These are phyloP conservation scores for Ectemnius continuus DNA, from an alignment of 2,888 invertebrate species.

Conservation along the genomic window DNA sequence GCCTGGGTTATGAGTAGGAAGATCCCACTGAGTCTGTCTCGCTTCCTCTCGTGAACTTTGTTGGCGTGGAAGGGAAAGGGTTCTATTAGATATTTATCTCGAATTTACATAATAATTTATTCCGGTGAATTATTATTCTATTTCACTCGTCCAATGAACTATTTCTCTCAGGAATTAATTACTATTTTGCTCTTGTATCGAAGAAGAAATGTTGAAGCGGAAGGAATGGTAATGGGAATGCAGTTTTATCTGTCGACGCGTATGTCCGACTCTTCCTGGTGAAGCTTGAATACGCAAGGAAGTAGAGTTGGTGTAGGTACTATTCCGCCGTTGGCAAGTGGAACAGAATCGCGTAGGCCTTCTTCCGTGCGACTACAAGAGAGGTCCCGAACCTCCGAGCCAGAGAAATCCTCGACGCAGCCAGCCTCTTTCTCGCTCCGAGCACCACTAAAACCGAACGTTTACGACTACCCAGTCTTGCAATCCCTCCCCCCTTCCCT, in stretches of 20 bases:
- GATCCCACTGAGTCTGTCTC: no score
- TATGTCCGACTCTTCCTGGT: no score
- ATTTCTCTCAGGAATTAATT: no score
- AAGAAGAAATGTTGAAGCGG: no score
- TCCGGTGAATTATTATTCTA: not conserved
- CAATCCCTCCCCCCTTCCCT: slow-evolving; percentile 42
- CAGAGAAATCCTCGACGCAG: slow-evolving; percentile 19
- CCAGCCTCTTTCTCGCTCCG: slow-evolving; percentile 19
- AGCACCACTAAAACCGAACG: slow-evolving; percentile 63
- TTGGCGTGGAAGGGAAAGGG: no score
- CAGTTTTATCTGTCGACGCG: no score
- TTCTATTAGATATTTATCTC: no score
- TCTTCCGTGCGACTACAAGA: slow-evolving; percentile 12
- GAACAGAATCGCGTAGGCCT: slow-evolving; percentile 28
- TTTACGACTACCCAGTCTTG: slow-evolving; percentile 59
- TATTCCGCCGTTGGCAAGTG: slow-evolving; percentile 7
- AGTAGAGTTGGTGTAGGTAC: not conserved
- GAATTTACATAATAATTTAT: no score
- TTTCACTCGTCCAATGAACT: not conserved
- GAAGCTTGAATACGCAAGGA: no score
- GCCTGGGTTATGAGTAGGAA: not conserved
- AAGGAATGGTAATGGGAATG: no score
- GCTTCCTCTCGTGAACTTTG: no score
- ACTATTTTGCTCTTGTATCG: no score
- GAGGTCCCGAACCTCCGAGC: slow-evolving; percentile 22